A percentile compares a stretch with the other conserved stretches of the same genome.
phyloP scores from a whole-genome alignment of 2,888 invertebrate species.

The Lasioglossum calceatum region DNA sequence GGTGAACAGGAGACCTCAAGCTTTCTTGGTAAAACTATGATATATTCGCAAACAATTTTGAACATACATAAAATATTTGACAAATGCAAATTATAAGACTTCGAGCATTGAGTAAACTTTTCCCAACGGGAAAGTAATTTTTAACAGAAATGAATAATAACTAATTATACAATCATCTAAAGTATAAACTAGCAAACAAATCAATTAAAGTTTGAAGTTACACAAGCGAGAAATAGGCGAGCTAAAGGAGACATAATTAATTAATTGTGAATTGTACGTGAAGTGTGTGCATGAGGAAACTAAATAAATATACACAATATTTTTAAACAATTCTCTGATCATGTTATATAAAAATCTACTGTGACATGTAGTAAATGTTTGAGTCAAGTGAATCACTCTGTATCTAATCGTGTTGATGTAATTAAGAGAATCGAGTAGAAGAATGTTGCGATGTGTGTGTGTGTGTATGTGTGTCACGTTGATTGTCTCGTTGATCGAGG shows the following conservation, averaged over 20 bases:
- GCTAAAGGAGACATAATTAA: not conserved
- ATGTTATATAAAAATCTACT: not conserved
- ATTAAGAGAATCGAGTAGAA: not conserved
- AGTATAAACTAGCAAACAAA: not conserved
- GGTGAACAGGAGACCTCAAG: not conserved
- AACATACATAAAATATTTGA: not conserved
- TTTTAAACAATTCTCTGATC: not conserved
- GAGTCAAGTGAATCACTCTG: not conserved
- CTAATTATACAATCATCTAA: not conserved
- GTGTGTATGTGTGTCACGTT: not conserved
- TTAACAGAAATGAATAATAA: not conserved
- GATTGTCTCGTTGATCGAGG: not conserved
- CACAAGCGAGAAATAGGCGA: not conserved
- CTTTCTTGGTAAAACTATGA: not conserved
- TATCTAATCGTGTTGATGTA: not conserved
- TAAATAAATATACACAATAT: not conserved
- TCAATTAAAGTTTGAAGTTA: not conserved
- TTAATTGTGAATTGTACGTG: not conserved
- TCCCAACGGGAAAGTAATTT: not conserved
- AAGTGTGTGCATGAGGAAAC: not conserved
- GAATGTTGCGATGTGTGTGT: not conserved
- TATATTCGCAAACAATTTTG: not conserved
- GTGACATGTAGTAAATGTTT: not conserved
- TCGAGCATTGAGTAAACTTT: not conserved
- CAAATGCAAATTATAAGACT: not conserved